These are phyloP conservation scores for Hoplodrina blanda DNA, from an alignment of 2,888 invertebrate genomes.

Conservation along the genomic window DNA sequence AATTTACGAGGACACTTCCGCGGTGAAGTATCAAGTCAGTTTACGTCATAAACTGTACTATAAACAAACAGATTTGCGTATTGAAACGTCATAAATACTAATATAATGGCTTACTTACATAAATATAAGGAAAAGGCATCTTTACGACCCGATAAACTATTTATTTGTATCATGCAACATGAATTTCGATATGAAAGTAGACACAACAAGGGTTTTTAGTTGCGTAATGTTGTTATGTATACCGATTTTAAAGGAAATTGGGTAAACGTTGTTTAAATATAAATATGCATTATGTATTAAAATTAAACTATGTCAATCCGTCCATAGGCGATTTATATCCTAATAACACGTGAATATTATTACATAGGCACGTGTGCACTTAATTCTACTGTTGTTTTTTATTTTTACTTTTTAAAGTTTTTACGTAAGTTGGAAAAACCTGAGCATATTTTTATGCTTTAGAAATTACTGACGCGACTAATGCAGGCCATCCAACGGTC, in stretches of 20 bases:
- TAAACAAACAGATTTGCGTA: conserved; percentile 39
- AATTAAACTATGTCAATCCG: conserved; percentile 17
- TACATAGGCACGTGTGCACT: too few species aligned
- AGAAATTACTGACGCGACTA: too few species aligned
- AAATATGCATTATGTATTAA: not conserved
- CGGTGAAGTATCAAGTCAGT: conserved; percentile 6
- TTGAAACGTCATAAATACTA: conserved; percentile 27
- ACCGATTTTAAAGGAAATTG: conserved; percentile 18
- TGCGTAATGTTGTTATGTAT: conserved; percentile 33
- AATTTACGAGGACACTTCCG: conserved; percentile 39
- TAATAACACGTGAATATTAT: not conserved
- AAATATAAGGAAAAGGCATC: conserved; percentile 41
- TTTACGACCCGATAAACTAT: conserved; percentile 38
- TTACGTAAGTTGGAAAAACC: not conserved
- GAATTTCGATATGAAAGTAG: conserved; percentile 52
- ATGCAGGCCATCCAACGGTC: too few species aligned
- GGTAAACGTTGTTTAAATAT: conserved; percentile 16
- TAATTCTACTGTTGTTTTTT: too few species aligned
- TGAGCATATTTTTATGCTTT: too few species aligned
- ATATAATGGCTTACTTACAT: conserved; percentile 37
- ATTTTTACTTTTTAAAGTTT: not conserved
- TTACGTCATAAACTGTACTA: conserved; percentile 7
- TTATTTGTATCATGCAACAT: conserved; percentile 35
- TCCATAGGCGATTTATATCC: not conserved
- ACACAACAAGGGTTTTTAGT: conserved; percentile 29